phyloP scores from a whole-genome alignment of 1,140 invertebrate genomes.

The Diorhabda carinulata region DNA sequence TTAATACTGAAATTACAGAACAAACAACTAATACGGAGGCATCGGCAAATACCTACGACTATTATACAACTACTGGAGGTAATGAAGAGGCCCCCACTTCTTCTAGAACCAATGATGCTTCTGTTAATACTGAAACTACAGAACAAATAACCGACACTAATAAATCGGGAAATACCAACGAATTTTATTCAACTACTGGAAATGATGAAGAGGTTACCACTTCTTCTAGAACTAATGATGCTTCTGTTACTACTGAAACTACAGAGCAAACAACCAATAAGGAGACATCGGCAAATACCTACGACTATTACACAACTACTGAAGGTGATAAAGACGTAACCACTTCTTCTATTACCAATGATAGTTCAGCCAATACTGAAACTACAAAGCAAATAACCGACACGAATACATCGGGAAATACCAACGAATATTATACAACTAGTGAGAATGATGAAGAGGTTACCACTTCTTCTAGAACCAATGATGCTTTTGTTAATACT shows the following conservation, averaged over 20 bases:
- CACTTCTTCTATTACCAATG: neutral
- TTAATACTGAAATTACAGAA: no score
- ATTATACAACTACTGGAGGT: no score
- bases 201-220: neutral
- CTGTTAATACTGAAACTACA: neutral
- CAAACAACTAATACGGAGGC: no score
- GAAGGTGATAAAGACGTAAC: neutral
- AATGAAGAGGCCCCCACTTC: no score
- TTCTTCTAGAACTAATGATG: neutral
- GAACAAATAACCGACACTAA: neutral
- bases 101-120: neutral
- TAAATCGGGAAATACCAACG: neutral
- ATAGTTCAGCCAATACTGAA: neutral
- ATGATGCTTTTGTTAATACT: no score
- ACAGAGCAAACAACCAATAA: neutral
- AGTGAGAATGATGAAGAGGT: no score
- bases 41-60: no score
- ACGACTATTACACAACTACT: neutral
- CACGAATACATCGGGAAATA: no score
- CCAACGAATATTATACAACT: no score
- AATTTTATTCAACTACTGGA: neutral
- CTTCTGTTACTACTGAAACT: neutral
- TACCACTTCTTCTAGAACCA: no score
- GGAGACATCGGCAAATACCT: neutral
- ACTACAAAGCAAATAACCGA: no score